Percentiles rank a stretch among this genome's conserved stretches.
These are phyloP conservation scores for Ascaphus truei DNA, from an alignment of 2,113 vertebrate species.

Conservation along the genomic window DNA sequence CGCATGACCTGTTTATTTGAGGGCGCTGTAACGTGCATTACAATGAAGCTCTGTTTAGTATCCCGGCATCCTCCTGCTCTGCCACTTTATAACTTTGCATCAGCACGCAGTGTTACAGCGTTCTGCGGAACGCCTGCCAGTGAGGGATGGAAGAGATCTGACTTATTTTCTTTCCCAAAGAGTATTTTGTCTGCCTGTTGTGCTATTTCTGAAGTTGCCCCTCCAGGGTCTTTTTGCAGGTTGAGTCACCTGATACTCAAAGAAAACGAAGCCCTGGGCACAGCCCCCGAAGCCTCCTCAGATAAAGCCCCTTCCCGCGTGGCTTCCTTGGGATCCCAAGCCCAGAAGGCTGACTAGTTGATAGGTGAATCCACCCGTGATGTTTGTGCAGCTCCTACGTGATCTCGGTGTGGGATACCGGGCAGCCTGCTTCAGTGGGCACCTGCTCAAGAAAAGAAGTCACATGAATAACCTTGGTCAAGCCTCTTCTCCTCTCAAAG, in stretches of 20 bases:
- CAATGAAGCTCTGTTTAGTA: too few relatives aligned
- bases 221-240: not conserved
- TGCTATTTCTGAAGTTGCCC: not conserved
- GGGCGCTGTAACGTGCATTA: too few relatives aligned
- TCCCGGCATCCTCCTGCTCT: too few relatives aligned
- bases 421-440: not conserved
- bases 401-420: not conserved
- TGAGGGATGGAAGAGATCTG: too few relatives aligned
- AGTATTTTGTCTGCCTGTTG: not conserved
- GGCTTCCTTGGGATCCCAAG: not conserved
- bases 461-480: too few relatives aligned
- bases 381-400: not conserved
- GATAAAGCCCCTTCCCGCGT: not conserved
- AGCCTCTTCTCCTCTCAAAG: too few relatives aligned
- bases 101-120: too few relatives aligned
- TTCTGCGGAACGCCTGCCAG: too few relatives aligned
- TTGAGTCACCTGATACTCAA: conserved; percentile 7
- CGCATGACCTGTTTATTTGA: too few relatives aligned
- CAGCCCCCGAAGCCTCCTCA: not conserved
- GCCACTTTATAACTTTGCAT: too few relatives aligned
- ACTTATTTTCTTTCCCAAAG: too few relatives aligned
- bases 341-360: not conserved
- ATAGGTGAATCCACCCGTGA: conserved; percentile 18
- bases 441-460: not conserved
- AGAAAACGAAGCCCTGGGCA: not conserved